Base-by-base conservation (phyloP, 2,888 invertebrate genomes). In the Trachelus iudaicus region DNA sequence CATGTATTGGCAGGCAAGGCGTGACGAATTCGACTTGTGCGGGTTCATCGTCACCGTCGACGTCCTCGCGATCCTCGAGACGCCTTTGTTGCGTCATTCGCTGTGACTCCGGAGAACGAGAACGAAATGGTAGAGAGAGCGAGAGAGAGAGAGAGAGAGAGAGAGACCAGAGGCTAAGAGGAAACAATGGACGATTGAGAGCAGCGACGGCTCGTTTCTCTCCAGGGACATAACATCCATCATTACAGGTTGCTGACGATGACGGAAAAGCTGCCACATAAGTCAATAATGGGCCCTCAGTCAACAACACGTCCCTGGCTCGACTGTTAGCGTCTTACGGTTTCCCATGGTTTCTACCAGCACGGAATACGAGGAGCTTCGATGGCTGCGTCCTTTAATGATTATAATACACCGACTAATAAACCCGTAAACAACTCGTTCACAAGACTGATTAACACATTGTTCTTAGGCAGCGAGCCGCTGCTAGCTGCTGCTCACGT, bases 11-110 rank as follows among this genome's bases (percentile, higher is more conserved):
- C 80, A 81, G 85, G 85, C 83, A 83, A 81, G 80, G 79, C 85
- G 82, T 80, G 80, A 81, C 85, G 76, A 84, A 85, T 83, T 82
- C 80, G 80, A 73, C 80, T 79, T 75, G 77, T 69, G 79, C 78
- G 73, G 82, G 82, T 85, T 76, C 80, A 78, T 74, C 73, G 79
- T 74, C 73, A 69, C 69, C 31, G 73, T 73, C 73, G 34, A 11
- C 35, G 11, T 34, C 34, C 1, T 34, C 73, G 79, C 75, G 73
- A 68, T 69, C 30, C 80, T 79, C 75, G 80, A 79, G 80, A 81
- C 81, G 80, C 56, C 56, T 56, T 9, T 23, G 9, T 71, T 71
- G 71, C 71, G 71, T 71, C 71, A 71, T 11, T 33, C 12, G 31
- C 23, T 23, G 23, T 56, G 56, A 56, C 56, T 56, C 56, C 23